Base-by-base conservation (phyloP, 1,140 invertebrate genomes). In the Musca domestica region DNA sequence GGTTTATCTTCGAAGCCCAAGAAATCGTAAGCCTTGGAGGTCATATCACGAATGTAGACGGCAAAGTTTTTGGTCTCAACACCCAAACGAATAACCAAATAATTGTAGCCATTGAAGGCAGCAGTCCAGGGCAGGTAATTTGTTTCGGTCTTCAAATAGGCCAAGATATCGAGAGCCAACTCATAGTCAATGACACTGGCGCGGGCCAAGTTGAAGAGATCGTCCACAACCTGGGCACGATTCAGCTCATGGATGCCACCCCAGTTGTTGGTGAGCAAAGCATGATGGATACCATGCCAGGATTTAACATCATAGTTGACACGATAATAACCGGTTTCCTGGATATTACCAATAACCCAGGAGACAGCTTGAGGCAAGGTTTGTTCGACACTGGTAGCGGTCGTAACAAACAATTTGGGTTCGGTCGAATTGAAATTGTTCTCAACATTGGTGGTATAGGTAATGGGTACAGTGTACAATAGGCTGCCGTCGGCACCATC, bases 211-310 rank as follows among this genome's bases (percentile, higher is more conserved):
- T 89, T 89, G 41, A 93, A 83, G 3, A 90, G 84, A 81, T 95
- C 94, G 72, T 95, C 91, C 3, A 94, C 84, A 12, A 95, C 84
- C 78, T 93, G 91, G 0, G 91, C 92, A 74, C 92, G 85, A 80
- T 93, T 95, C 0, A 90, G 76, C 58, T 86, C 86, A 71, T 89
- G 85, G 41, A 92, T 90, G 6, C 81, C 80, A 71, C 81, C 71
- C 69, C 84, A 81, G 63, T 87, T 78, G 3, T 76, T 71, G 22
- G 84, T 82, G 0, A 81, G 76, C 6, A 93, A 77, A 10, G 83
- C 81, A 0, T 82, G 34, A 17, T 86, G 85, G 25, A 91, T 84
- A 27, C 83, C 82, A 63, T 86, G 74, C 92, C 92, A 94, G 25
- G 86, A 87, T 9, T 74, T 73, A 1, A 83, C 77, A 68, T 92